phyloP scores from a whole-genome alignment of 2,888 invertebrate species.

The Nebria salina region DNA sequence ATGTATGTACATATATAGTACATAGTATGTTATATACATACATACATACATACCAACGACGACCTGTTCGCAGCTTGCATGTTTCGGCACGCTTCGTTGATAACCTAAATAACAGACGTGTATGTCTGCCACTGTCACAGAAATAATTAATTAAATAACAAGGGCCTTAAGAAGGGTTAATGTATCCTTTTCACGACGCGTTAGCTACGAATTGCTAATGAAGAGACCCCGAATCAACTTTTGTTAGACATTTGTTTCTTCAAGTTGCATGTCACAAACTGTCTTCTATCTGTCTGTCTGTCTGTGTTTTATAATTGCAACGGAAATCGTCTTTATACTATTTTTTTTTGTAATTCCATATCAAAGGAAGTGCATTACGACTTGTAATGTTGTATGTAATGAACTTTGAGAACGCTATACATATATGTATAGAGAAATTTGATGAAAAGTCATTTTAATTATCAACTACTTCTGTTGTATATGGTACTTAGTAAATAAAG shows the following conservation, averaged over 20 bases:
- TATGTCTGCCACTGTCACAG: constrained; percentile 16
- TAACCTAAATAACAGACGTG: constrained; percentile 19
- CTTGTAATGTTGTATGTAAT: not conserved
- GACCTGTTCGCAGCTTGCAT: not conserved
- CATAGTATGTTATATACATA: not conserved
- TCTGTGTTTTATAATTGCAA: constrained; percentile 18
- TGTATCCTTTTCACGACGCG: not conserved
- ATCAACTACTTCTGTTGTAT: not conserved
- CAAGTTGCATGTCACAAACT: constrained; percentile 33
- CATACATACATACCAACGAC: not conserved
- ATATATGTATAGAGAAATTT: not conserved
- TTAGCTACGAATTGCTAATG: constrained; percentile 14
- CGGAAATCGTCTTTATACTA: constrained; percentile 39
- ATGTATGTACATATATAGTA: too few species aligned
- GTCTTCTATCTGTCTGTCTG: too few species aligned
- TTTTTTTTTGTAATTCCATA: constrained; percentile 18
- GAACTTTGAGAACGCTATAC: not conserved
- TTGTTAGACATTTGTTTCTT: constrained; percentile 33
- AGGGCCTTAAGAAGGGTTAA: constrained; percentile 3
- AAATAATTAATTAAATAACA: constrained; percentile 18
- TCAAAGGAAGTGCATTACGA: too few species aligned
- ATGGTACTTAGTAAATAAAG: not conserved
- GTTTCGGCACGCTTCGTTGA: constrained; percentile 10
- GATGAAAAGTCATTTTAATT: not conserved
- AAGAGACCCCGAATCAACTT: not conserved